These are phyloP conservation scores for Rousettus madagascariensis DNA, from an alignment of 2,797 vertebrate genomes.

Conservation along the genomic window DNA sequence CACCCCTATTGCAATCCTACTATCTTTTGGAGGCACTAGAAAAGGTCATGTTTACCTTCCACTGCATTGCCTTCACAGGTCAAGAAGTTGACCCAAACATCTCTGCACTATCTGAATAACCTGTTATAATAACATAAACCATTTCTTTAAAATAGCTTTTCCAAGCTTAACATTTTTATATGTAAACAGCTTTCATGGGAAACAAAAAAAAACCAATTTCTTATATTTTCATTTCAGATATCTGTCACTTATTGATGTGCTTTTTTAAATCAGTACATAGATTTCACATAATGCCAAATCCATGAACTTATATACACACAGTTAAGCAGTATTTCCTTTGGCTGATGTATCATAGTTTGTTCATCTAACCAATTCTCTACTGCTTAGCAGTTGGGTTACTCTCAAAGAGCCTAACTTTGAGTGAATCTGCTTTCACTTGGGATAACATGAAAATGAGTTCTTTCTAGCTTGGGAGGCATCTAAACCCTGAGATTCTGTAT, in stretches of 20 bases:
- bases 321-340: conserved; percentile 26
- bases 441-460: conserved; percentile 28
- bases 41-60: not conserved
- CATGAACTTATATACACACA: not conserved
- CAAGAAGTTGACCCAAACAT: not conserved
- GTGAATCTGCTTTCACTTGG: not conserved
- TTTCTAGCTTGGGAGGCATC: not conserved
- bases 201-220: not conserved
- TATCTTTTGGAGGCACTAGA: not conserved
- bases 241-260: not conserved
- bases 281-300: conserved; percentile 23
- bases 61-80: not conserved
- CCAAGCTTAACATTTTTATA: conserved; percentile 39
- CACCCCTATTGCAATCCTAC: not conserved
- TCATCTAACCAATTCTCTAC: not conserved
- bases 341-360: not conserved
- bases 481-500: not conserved
- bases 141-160: not conserved
- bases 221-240: conserved; percentile 13
- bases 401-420: not conserved
- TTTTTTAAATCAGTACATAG: not conserved
- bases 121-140: conserved; percentile 29
- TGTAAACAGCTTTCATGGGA: not conserved
- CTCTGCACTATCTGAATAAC: not conserved
- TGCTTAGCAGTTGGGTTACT: not conserved